Evolutionary conservation across 2,113 vertebrate species (phyloP), one percentile per base, ranked within the genome.

Genomic region (Equus quagga): DNA sequence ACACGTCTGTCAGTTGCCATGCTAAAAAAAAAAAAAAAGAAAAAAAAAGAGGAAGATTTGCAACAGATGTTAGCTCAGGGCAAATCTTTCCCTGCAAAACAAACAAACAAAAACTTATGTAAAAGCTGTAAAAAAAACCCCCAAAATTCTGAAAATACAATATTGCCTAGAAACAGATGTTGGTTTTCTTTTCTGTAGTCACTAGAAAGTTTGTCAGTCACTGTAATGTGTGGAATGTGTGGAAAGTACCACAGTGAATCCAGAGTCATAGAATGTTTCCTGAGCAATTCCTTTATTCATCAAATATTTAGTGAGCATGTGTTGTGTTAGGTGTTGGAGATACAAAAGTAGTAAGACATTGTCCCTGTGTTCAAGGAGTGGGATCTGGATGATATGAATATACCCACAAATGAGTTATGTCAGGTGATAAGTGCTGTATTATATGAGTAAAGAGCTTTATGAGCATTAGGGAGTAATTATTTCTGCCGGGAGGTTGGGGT

Each of bases 331-430:
- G 60, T 86, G 23, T 13, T 44, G 46, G 83, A 87, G 91, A 70
- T 76, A 90, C 8, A 64, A 49, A 87, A 93, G 75, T 80, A 64
- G 33, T 49, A 79, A 83, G 82, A 65, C 54, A 76, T 75, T 94
- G 44, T 97, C 78, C 28, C 21, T 58, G 0, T 87, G 54, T 78
- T 96, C 62, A 96, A 94, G 36, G 46, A 78, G 46, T 64, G 96
- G 69, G 49, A 82, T 73, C 15, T 51, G 49, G 69, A 79, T 91
- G 44, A 94, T 75, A 76, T 46, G 86, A 60, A 51, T 85, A 31
- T 3, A 19, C 69, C 8, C n/a, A 36, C 4, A 94, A 19, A 26
- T 46, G 62, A 67, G 12, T 88, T 44, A 60, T 24, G 21, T 76
- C 31, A 51, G 51, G 51, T 82, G 65, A 21, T 76, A 70, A 62